phyloP scores from a whole-genome alignment of 2,113 vertebrate genomes.

The Rhinoptilus africanus region DNA sequence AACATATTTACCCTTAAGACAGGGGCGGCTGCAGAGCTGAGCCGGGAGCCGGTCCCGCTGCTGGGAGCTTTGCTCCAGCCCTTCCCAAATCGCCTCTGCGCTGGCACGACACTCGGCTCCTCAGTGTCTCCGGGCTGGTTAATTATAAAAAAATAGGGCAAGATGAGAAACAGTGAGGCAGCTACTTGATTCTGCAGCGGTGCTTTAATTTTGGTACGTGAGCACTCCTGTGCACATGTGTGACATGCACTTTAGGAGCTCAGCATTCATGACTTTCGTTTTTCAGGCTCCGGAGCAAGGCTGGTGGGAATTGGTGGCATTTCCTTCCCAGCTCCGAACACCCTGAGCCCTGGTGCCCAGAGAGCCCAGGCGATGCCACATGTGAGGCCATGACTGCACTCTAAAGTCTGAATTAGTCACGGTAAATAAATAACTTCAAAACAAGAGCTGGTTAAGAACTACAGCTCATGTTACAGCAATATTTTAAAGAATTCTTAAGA shows the following conservation, averaged over 20 bases:
- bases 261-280: fast-evolving
- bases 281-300: background rate
- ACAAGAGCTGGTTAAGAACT: background rate
- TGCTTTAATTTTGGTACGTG: fast-evolving
- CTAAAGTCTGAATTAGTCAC: background rate
- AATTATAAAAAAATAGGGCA: background rate
- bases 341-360: background rate
- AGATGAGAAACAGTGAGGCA: background rate
- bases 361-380: background rate
- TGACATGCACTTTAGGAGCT: background rate
- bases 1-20: background rate
- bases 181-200: fast-evolving
- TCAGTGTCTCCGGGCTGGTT: background rate
- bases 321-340: background rate
- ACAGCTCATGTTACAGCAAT: background rate
- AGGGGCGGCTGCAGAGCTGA: background rate
- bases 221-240: fast-evolving
- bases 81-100: background rate
- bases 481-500: background rate
- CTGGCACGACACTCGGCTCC: background rate
- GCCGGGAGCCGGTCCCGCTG: fast-evolving
- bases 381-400: background rate
- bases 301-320: fast-evolving
- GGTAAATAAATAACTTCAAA: background rate
- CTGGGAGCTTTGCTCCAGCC: background rate